phyloP scores from a whole-genome alignment of 2,888 invertebrate species.

The Hydraecia micacea region DNA sequence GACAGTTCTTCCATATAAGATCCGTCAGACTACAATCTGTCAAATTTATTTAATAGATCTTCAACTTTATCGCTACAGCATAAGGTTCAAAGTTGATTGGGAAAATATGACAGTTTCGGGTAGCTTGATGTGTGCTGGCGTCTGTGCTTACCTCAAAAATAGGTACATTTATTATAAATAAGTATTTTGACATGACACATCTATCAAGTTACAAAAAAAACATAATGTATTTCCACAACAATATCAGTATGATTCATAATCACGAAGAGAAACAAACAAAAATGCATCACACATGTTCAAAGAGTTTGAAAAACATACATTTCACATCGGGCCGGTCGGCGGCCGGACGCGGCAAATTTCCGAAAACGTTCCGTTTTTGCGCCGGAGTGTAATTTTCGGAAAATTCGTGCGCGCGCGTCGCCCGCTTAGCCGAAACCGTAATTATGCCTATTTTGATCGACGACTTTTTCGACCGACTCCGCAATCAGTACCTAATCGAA shows the following conservation, averaged over 20 bases:
- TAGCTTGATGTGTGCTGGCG: no score
- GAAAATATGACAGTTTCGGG: no score
- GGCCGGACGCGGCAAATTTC: slow-evolving; percentile 75
- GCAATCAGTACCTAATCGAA: slow-evolving; percentile 68
- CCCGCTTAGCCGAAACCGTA: slow-evolving; percentile 77
- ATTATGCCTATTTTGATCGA: slow-evolving; percentile 88
- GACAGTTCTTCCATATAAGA: no score
- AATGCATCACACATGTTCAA: slow-evolving; percentile 29
- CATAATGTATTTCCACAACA: neutral
- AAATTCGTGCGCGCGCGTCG: slow-evolving; percentile 78
- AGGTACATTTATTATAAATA: no score
- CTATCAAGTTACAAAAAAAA: neutral
- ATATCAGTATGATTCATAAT: slow-evolving; percentile 10
- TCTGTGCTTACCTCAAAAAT: neutral
- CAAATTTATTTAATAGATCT: no score
- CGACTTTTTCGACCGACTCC: slow-evolving; percentile 75
- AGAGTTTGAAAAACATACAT: slow-evolving; percentile 63
- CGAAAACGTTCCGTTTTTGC: slow-evolving; percentile 81
- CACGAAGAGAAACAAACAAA: slow-evolving; percentile 15
- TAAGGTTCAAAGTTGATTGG: no score
- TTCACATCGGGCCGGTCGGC: slow-evolving; percentile 42
- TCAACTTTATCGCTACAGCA: no score
- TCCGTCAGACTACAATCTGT: no score
- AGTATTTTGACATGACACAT: neutral
- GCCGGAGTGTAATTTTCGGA: slow-evolving; percentile 80